Percentiles rank a stretch among this genome's conserved stretches.
phyloP scores from a whole-genome alignment of 2,797 vertebrate species.

The Champsocephalus gunnari region DNA sequence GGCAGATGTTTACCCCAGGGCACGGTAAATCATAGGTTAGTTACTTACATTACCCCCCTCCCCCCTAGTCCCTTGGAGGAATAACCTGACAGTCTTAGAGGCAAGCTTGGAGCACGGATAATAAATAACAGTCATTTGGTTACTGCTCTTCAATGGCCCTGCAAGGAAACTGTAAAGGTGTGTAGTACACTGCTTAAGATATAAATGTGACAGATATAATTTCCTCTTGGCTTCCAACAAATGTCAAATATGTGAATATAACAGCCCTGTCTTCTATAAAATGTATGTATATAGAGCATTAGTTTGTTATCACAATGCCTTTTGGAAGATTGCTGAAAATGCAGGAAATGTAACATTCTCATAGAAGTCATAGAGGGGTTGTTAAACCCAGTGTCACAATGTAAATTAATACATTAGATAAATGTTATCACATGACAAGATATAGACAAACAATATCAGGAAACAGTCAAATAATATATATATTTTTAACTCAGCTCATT shows the following conservation, averaged over 20 bases:
- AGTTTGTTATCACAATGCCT: not conserved
- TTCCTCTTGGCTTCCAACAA: not conserved
- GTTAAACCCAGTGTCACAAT: too few relatives aligned
- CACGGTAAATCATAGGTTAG: slow-evolving; percentile 74
- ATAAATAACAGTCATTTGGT: slow-evolving; percentile 51
- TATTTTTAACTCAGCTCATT: too few relatives aligned
- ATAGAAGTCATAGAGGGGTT: too few relatives aligned
- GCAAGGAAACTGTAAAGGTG: slow-evolving; percentile 9
- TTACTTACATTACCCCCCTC: slow-evolving; percentile 71
- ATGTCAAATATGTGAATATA: slow-evolving; percentile 11
- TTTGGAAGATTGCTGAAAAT: not conserved
- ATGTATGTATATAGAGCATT: not conserved
- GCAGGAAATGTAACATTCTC: too few relatives aligned
- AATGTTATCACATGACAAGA: too few relatives aligned
- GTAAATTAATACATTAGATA: too few relatives aligned
- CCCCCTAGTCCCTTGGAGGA: slow-evolving; percentile 46
- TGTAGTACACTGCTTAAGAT: not conserved
- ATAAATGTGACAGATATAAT: slow-evolving; percentile 7
- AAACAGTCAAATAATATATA: too few relatives aligned
- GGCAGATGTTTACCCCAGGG: slow-evolving; percentile 75
- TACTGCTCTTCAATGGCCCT: slow-evolving; percentile 7
- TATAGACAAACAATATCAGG: too few relatives aligned
- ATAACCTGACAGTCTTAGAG: slow-evolving; percentile 55
- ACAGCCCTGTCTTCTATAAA: not conserved
- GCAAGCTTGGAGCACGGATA: slow-evolving; percentile 50